A percentile compares a stretch with the other conserved stretches of the same genome.
These are phyloP conservation scores for Embiotoca jacksoni DNA, from an alignment of 2,113 vertebrate genomes.

Conservation along the genomic window DNA sequence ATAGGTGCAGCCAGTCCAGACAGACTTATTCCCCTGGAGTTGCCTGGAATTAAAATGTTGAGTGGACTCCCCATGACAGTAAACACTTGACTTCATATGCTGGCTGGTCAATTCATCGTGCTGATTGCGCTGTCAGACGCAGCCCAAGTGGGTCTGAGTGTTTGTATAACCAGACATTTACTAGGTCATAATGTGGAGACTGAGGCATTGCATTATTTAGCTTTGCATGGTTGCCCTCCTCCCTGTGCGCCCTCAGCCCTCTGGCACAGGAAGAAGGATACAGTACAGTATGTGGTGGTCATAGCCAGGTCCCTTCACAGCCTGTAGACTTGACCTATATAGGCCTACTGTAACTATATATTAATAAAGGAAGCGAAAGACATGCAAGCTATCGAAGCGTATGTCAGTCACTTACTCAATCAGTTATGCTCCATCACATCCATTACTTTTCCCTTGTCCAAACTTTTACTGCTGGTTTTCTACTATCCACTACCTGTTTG, in stretches of 20 bases:
- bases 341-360: not conserved
- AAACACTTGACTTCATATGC: constrained; percentile 20
- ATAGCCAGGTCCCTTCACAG: constrained; percentile 37
- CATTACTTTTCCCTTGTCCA: not conserved
- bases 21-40: constrained; percentile 14
- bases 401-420: constrained; percentile 20
- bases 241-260: constrained; percentile 68
- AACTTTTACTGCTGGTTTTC: not conserved
- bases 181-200: constrained; percentile 81
- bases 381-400: not conserved
- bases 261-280: constrained; percentile 65
- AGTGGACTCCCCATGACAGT: not conserved
- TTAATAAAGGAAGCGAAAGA: constrained; percentile 23
- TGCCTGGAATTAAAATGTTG: constrained; percentile 16
- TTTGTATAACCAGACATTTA: constrained; percentile 79
- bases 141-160: constrained; percentile 56
- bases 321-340: constrained; percentile 61
- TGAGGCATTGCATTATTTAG: constrained; percentile 82
- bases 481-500: not conserved
- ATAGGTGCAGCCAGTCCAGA: not conserved
- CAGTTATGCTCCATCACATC: constrained; percentile 27
- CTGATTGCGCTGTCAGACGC: constrained; percentile 60
- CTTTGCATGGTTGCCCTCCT: constrained; percentile 75
- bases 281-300: constrained; percentile 35
- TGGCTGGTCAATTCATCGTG: constrained; percentile 45